Evolutionary conservation across 2,113 vertebrate species (phyloP).

Genomic region (Mirza zaza): DNA sequence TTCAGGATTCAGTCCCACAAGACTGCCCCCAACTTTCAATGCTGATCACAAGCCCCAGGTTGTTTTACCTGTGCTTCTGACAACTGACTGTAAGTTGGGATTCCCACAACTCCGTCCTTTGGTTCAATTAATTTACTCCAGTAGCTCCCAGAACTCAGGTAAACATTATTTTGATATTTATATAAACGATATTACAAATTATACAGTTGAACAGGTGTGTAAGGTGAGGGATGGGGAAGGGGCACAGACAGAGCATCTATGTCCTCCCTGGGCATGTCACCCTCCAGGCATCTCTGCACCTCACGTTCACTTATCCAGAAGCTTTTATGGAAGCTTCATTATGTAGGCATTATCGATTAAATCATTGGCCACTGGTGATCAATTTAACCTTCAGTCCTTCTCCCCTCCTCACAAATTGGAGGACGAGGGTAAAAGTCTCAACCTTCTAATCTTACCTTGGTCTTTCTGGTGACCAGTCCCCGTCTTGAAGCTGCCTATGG

Average conservation of each 20-base stretch:
- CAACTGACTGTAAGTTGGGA: too few species aligned
- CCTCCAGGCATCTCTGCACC: neutral
- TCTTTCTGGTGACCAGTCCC: neutral
- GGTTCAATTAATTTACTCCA: neutral
- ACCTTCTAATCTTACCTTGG: neutral
- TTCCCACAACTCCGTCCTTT: neutral
- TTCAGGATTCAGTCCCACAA: neutral
- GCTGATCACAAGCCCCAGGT: neutral
- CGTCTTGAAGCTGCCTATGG: neutral
- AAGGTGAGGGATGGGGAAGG: neutral
- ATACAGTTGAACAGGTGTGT: neutral
- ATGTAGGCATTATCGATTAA: neutral
- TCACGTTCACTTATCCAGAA: neutral
- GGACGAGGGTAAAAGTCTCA: neutral
- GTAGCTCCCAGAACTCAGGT: neutral
- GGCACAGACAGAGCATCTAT: neutral
- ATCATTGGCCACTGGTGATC: neutral
- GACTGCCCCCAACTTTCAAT: neutral
- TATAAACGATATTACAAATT: neutral
- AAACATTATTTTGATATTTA: neutral
- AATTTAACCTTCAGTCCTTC: neutral
- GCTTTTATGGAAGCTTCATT: neutral
- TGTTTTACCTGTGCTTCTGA: neutral
- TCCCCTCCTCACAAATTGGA: neutral
- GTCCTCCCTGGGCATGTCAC: neutral